Percentiles rank a stretch among this genome's conserved stretches.
Conservation (phyloP, 2,797 vertebrate species). For the Nothura maculosa region DNA sequence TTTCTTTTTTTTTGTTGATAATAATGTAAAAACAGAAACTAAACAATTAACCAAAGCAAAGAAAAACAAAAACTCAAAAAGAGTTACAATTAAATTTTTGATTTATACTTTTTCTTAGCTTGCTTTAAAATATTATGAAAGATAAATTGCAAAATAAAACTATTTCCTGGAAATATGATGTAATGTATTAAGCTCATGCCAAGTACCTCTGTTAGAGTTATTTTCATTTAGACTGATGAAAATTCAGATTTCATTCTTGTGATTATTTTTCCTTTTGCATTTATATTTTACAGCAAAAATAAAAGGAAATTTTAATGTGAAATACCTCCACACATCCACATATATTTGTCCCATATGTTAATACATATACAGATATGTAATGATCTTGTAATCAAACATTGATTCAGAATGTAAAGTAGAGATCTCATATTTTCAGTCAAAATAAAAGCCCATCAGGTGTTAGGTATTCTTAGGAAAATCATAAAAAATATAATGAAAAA, state of each 20-base stretch:
- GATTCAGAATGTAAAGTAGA: background rate
- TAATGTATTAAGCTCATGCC: background rate
- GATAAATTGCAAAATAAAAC: background rate
- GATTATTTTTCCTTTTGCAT: background rate
- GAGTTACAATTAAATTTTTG: background rate
- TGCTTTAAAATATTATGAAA: background rate
- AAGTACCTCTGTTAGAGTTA: background rate
- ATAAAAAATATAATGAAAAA: background rate
- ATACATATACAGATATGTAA: background rate
- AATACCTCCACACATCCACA: background rate
- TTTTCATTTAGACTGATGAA: background rate
- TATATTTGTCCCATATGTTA: background rate
- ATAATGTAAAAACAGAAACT: background rate
- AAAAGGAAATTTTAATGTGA: background rate
- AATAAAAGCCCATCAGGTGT: background rate
- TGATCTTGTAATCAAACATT: background rate
- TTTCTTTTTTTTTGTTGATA: background rate
- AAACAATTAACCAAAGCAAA: background rate
- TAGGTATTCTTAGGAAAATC: background rate
- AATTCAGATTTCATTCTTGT: background rate
- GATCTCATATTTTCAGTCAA: background rate
- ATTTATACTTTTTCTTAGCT: background rate
- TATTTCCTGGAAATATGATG: background rate
- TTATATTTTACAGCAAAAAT: background rate
- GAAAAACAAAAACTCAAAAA: background rate